phyloP scores from a whole-genome alignment of 2,888 invertebrate genomes.

The Meiosimyza decipiens region DNA sequence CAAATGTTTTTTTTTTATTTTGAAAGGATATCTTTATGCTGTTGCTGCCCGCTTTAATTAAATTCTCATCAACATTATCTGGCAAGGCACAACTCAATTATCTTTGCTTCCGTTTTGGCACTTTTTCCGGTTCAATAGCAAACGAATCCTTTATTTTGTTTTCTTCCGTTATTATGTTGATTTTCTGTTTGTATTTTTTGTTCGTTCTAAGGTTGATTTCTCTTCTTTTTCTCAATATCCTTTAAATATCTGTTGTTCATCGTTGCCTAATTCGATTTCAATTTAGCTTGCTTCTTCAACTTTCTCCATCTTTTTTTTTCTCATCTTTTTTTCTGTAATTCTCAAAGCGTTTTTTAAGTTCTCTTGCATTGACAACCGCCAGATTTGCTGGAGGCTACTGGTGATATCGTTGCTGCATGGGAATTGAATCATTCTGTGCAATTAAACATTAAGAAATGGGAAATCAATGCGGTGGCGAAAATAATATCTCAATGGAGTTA shows the following conservation, averaged over 20 bases:
- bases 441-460: conserved; percentile 22
- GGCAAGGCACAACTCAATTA: conserved; percentile 7
- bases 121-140: conserved; percentile 1
- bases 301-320: background rate
- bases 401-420: background rate
- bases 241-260: conserved; percentile 8
- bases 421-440: conserved; percentile 26
- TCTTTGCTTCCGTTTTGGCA: conserved; percentile 19
- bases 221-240: conserved; percentile 1
- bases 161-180: conserved; percentile 18
- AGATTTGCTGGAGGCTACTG: conserved; percentile 20
- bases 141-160: background rate
- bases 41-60: background rate
- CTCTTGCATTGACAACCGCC: background rate
- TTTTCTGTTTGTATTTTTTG: background rate
- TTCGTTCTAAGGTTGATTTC: background rate
- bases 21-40: background rate
- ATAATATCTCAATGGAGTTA: conserved; percentile 3
- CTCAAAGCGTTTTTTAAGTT: too few relatives aligned
- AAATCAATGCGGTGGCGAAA: conserved; percentile 16
- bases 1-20: background rate
- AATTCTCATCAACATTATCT: conserved; percentile 3
- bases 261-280: conserved; percentile 19
- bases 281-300: conserved; percentile 10
- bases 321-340: too few relatives aligned